Conservation (phyloP, 2,888 invertebrate genomes). For the Escarpia spicata region DNA sequence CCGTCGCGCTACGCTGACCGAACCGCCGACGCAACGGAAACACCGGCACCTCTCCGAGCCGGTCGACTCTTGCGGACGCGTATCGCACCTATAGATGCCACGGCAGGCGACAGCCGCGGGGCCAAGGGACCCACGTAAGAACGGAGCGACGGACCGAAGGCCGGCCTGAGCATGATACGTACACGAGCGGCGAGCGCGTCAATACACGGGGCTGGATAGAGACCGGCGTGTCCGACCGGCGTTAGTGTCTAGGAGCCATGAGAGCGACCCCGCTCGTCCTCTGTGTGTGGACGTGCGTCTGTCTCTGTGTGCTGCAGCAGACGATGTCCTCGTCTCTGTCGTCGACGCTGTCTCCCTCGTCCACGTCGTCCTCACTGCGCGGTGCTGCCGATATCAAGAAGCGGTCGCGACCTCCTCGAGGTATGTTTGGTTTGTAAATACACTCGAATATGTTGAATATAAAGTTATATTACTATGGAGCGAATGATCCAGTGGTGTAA, state of each 20-base stretch:
- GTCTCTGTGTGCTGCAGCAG: slow-evolving; percentile 10
- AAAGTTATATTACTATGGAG: neutral
- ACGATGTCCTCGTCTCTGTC: neutral
- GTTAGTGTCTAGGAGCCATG: neutral
- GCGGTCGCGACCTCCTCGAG: neutral
- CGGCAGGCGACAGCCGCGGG: neutral
- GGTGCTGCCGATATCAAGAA: neutral
- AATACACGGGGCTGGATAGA: neutral
- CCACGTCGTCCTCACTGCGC: neutral
- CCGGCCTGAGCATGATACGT: neutral
- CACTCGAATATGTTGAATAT: neutral
- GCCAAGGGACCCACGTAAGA: neutral
- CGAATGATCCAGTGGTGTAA: neutral
- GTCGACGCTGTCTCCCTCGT: neutral
- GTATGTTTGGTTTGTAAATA: neutral
- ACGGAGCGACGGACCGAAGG: neutral
- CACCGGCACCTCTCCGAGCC: neutral
- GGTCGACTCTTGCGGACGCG: neutral
- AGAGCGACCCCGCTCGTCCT: neutral
- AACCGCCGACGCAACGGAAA: neutral
- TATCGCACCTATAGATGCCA: slow-evolving; percentile 1
- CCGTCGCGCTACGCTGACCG: neutral
- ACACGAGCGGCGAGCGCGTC: neutral
- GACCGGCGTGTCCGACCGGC: neutral
- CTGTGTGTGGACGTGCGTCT: slow-evolving; percentile 12